Percentiles rank a stretch among this genome's conserved stretches.
Evolutionary conservation across 2,797 vertebrate species (phyloP).

Genomic region (Pristis pectinata): DNA sequence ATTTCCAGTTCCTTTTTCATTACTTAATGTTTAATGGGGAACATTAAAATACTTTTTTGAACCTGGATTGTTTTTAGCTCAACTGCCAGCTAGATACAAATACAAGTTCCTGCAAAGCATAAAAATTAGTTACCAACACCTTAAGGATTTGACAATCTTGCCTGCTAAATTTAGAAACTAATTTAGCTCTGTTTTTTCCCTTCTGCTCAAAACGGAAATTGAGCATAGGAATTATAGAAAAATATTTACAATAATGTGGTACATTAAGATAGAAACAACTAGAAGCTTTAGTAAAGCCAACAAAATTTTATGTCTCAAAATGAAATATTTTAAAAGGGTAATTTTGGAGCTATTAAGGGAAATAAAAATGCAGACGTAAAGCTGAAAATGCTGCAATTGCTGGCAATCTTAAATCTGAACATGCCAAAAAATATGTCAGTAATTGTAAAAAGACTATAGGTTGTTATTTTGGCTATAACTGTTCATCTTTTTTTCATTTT

Average conservation of each 20-base stretch:
- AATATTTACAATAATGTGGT: background rate
- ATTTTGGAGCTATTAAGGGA: background rate
- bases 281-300: background rate
- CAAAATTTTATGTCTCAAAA: background rate
- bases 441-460: background rate
- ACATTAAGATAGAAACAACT: background rate
- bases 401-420: background rate
- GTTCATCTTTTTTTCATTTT: background rate
- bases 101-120: background rate
- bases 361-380: background rate
- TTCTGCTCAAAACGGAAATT: background rate
- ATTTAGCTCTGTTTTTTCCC: background rate
- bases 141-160: background rate
- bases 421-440: background rate
- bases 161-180: background rate
- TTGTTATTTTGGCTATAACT: background rate
- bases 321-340: background rate
- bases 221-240: too few relatives aligned
- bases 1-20: background rate
- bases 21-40: background rate
- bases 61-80: background rate
- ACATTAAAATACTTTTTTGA: background rate
- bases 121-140: background rate
- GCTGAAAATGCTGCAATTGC: background rate
- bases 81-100: background rate